Evolutionary conservation across 2,888 invertebrate species (phyloP).

Genomic region (Microplitis deprimator): DNA sequence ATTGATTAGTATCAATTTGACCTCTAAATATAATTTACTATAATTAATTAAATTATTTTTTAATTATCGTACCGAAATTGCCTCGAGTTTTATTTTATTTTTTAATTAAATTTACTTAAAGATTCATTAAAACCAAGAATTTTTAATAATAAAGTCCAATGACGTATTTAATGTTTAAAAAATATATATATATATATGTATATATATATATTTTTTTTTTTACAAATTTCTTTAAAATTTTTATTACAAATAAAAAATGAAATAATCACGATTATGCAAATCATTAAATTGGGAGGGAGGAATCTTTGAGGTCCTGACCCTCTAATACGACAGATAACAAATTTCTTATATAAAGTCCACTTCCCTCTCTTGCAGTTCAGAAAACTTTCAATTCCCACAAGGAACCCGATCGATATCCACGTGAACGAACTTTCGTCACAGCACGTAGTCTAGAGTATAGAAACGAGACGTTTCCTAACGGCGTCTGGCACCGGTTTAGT

Average conservation of each 20-base stretch:
- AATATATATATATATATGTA: too few relatives aligned
- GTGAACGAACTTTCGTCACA: slow-evolving; percentile 38
- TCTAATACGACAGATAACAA: slow-evolving; percentile 46
- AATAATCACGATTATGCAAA: not conserved
- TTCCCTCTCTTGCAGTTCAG: slow-evolving; percentile 51
- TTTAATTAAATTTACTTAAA: not conserved
- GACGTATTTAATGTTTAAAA: too few relatives aligned
- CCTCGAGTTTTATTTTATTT: not conserved
- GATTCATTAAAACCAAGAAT: not conserved
- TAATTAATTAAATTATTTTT: not conserved
- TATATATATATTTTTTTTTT: too few relatives aligned
- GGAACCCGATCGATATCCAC: slow-evolving; percentile 48
- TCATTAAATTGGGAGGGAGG: slow-evolving; percentile 17
- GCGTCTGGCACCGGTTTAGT: not conserved
- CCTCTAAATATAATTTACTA: too few relatives aligned
- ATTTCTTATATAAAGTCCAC: slow-evolving; percentile 51
- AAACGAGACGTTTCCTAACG: not conserved
- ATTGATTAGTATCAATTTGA: not conserved
- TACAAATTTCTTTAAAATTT: too few relatives aligned
- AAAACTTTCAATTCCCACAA: slow-evolving; percentile 50
- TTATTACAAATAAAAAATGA: not conserved
- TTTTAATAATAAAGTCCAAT: too few relatives aligned
- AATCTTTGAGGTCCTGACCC: slow-evolving; percentile 51
- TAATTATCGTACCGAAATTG: not conserved
- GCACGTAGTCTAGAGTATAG: slow-evolving; percentile 12